These are phyloP conservation scores for Acanthosepion lycidas DNA, from an alignment of 2,888 invertebrate genomes.

Conservation along the genomic window DNA sequence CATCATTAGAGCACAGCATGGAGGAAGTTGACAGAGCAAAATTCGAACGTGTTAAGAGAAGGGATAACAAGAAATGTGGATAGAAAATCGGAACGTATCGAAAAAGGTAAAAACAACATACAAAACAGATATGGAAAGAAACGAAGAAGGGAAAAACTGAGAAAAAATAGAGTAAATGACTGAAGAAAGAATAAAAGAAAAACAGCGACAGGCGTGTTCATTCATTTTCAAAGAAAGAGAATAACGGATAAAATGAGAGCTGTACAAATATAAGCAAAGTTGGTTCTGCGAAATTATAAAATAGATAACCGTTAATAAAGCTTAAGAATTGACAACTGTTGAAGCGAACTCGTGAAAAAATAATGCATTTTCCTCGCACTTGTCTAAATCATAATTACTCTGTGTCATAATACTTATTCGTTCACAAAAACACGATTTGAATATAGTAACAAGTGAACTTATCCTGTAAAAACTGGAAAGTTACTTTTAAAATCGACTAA, in stretches of 20 bases:
- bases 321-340: neutral
- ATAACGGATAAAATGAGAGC: no score
- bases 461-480: no score
- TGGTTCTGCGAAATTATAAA: neutral
- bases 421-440: no score
- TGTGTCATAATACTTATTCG: no score
- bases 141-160: neutral
- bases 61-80: neutral
- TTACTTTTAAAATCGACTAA: no score
- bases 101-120: neutral
- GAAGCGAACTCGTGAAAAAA: no score
- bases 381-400: no score
- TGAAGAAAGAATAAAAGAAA: neutral
- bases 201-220: neutral
- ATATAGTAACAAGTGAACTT: no score
- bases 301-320: neutral
- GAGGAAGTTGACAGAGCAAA: neutral
- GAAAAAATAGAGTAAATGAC: neutral
- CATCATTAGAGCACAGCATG: neutral
- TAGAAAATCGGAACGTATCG: no score
- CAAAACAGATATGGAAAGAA: neutral
- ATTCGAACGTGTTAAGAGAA: neutral
- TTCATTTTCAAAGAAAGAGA: no score
- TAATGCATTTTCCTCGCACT: no score
- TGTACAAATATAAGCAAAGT: neutral